These are phyloP conservation scores for Mus spretus DNA, from an alignment of 2,797 vertebrate species.

Conservation along the genomic window DNA sequence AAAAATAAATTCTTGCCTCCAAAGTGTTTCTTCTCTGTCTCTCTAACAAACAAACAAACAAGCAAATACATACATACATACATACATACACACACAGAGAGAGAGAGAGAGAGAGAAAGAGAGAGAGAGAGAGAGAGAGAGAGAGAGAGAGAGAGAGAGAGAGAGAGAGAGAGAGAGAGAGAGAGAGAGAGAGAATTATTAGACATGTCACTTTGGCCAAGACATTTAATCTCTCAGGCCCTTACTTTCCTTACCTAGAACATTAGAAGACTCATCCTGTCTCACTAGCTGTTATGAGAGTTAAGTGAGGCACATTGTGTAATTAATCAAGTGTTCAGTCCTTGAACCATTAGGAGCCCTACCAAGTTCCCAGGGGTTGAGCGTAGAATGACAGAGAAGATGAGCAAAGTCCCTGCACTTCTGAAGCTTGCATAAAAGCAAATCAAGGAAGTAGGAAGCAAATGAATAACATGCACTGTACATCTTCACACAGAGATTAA, in stretches of 20 bases:
- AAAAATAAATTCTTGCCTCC: not conserved
- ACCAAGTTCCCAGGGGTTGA: not conserved
- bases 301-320: not conserved
- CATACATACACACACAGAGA: not conserved
- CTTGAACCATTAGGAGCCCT: not conserved
- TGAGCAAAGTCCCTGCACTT: not conserved
- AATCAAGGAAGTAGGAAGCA: not conserved
- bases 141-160: too few species aligned
- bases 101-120: too few species aligned
- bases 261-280: not conserved
- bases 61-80: not conserved
- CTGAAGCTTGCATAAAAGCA: not conserved
- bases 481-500: not conserved
- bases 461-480: not conserved
- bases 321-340: not conserved
- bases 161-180: too few species aligned
- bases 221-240: not conserved
- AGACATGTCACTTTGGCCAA: not conserved
- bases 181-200: not conserved
- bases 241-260: not conserved
- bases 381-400: not conserved
- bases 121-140: too few species aligned
- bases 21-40: not conserved
- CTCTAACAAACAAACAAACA: not conserved
- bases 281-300: not conserved